These are phyloP conservation scores for Hippoglossus hippoglossus DNA, from an alignment of 2,797 vertebrate genomes.

Conservation along the genomic window DNA sequence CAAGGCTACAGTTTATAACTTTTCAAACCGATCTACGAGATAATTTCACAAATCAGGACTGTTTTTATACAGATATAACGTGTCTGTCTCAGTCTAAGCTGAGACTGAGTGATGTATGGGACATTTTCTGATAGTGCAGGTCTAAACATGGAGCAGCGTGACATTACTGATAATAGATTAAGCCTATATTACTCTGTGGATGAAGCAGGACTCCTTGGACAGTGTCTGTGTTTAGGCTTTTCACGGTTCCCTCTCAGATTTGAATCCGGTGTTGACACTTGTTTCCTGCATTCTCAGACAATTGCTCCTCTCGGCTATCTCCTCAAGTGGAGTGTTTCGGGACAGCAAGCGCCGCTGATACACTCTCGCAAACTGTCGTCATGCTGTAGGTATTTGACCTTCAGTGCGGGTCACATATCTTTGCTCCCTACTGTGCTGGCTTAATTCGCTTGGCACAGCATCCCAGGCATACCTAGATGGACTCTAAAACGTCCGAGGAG, in stretches of 20 bases:
- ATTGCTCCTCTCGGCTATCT: constrained; percentile 39
- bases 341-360: constrained; percentile 17
- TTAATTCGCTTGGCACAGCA: not conserved
- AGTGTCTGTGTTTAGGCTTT: not conserved
- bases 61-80: no score
- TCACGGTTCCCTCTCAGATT: not conserved
- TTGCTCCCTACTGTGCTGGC: constrained; percentile 9
- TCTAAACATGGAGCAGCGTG: no score
- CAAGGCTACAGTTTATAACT: no score
- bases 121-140: no score
- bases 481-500: not conserved
- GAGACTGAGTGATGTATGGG: not conserved
- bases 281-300: constrained; percentile 64
- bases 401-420: constrained; percentile 40
- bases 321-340: constrained; percentile 35
- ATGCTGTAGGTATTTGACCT: constrained; percentile 43
- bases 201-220: not conserved
- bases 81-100: not conserved
- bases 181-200: no score
- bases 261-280: constrained; percentile 42
- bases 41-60: no score
- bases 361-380: constrained; percentile 30
- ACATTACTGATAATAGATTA: no score
- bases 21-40: no score
- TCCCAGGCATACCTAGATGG: constrained; percentile 1